Base-by-base conservation (phyloP, 1,140 invertebrate species). In the Rhagoletis zephyria region DNA sequence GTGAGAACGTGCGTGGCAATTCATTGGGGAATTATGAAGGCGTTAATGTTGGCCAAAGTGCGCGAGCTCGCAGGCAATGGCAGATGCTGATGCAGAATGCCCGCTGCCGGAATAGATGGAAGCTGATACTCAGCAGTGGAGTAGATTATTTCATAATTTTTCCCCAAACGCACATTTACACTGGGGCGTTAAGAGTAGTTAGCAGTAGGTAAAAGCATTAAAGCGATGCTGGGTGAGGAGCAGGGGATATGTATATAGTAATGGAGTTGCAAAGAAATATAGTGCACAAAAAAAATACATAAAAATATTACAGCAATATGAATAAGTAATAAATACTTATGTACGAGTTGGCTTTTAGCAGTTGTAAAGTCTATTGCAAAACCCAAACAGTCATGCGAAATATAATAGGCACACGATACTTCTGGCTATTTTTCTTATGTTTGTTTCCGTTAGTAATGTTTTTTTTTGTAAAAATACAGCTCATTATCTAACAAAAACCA, bases 121-220 rank as follows among this genome's bases (percentile, higher is more conserved):
- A 56, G 40, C 42, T 85, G 4, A 77, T 10, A 74, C 14, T 16
- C 45, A 87, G 59, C 48, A 87, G 67, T 64, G 51, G 74, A 85
- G 42, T 85, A 81, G 87, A 87, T 85, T 87, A 85, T 85, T 87
- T 87, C 81, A 67, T 85, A 87, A 85, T 85, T 87, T 87, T 85
- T 85, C 87, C 87, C 87, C 81, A 70, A 87, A 87, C 63, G 81
- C 87, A 87, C 81, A 87, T 87, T 81, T 85, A 56, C 59, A 14
- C n/a, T 10, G 19, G 74, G 16, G 74, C n/a, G 16, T 81, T 81
- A 30, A 56, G 45, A 14, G 74, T 0, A 48, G 16, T 10, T 7
- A 56, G 74, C 2, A 48, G 16, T 10, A 56, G 10, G 51, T 10
- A 56, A 56, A 56, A 7, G 10, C 51, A 30, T 30, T 5, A 10